Evolutionary conservation across 2,797 vertebrate species (phyloP).

Genomic region (Rousettus madagascariensis): DNA sequence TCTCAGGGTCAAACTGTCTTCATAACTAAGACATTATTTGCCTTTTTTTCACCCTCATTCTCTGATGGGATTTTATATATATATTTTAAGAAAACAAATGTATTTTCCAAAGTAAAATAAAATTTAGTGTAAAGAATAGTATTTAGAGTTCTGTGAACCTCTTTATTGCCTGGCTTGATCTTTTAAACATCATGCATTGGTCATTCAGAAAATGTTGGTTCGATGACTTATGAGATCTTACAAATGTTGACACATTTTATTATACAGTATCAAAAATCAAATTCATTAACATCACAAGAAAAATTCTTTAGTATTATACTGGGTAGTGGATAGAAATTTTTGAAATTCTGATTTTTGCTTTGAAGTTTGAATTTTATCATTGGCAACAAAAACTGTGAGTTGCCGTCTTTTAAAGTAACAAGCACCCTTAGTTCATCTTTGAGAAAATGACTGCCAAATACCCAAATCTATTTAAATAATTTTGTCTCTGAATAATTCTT

Average conservation of each 20-base stretch:
- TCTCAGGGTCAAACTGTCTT: neutral
- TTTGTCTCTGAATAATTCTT: neutral
- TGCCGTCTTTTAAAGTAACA: neutral
- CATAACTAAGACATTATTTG: neutral
- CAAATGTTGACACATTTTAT: neutral
- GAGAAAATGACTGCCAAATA: conserved; percentile 24
- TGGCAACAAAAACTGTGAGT: neutral
- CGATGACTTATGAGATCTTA: neutral
- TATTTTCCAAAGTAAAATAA: conserved; percentile 7
- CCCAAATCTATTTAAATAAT: neutral
- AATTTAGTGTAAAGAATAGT: neutral
- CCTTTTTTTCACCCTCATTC: neutral
- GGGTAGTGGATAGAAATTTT: neutral
- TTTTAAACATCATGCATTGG: neutral
- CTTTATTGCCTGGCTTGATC: neutral
- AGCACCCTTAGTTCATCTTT: neutral
- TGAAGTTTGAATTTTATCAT: neutral
- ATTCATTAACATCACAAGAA: neutral
- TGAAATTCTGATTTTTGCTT: neutral
- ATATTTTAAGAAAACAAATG: conserved; percentile 12
- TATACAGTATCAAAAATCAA: neutral
- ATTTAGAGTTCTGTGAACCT: neutral
- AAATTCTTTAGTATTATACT: neutral
- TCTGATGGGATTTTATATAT: neutral
- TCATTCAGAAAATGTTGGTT: neutral